Evolutionary conservation across 2,113 vertebrate genomes (phyloP), one percentile per base, ranked within the genome.

Genomic region (Otus sunia): DNA sequence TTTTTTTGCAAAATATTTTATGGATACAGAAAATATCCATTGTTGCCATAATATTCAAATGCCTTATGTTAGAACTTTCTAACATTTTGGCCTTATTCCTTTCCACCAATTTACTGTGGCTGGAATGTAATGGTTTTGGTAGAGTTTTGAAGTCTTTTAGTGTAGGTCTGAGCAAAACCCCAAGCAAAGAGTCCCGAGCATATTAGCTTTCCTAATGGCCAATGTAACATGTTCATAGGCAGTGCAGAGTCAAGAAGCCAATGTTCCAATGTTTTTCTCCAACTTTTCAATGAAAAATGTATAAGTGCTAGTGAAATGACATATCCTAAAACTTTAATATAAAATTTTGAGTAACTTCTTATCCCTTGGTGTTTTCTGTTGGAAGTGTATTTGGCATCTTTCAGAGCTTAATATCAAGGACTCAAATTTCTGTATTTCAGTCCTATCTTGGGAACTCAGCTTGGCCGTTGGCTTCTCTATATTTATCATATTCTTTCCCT

Each of bases 241-340:
- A 73, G 27, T 49, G 17, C 37, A 73, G 17, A 74, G 17, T 82
- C 45, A 69, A 81, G 85, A 67, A 91, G 41, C 29, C n/a, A 47
- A 53, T 69, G 41, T 69, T 95, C 29, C n/a, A 47, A 53, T 69
- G 41, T 69, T 95, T 95, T 90, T 93, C 77, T 92, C 36, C 47
- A 58, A 36, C 81, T 73, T 87, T 39, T 72, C 81, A 88, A 85
- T 93, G 78, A 96, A 96, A 97, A 90, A 92, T 86, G 62, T 85
- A 93, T 12, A 36, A 50, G n/a, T 82, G n/a, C 17, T 82, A 79
- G 34, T 88, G 77, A 90, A 93, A 94, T 94, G 93, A 95, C 93
- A 96, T 83, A 39, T 93, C 45, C 68, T 92, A 69, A 93, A 95
- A 96, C 45, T 90, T 95, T 81, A 82, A 79, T 97, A 96, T 86